phyloP scores from a whole-genome alignment of 2,113 vertebrate genomes.

The Rallus limicola region DNA sequence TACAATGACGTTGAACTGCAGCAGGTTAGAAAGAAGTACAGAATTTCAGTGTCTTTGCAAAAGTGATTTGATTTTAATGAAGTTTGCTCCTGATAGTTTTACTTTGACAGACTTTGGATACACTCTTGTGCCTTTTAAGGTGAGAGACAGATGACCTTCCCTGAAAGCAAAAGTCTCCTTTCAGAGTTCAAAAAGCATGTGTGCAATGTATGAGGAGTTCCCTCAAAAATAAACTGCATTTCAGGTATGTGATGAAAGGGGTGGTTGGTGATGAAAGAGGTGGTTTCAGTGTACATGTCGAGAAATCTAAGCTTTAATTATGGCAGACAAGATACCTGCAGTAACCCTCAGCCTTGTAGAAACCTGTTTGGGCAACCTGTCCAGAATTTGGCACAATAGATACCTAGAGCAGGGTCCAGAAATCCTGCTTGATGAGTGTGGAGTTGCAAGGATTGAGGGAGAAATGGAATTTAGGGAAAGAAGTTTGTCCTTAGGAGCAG shows the following conservation, averaged over 20 bases:
- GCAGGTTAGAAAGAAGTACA: neutral
- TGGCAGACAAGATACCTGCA: neutral
- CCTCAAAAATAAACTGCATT: neutral
- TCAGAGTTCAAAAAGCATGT: neutral
- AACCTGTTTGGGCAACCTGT: neutral
- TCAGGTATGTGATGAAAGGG: neutral
- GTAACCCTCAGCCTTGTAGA: neutral
- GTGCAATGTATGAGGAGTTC: neutral
- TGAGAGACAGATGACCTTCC: neutral
- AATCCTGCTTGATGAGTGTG: neutral
- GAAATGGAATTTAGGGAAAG: neutral
- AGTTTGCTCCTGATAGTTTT: neutral
- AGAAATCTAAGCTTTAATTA: neutral
- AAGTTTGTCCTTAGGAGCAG: neutral
- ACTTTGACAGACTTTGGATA: neutral
- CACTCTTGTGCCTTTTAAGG: neutral
- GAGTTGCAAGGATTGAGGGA: neutral
- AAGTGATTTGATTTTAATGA: neutral
- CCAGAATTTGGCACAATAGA: neutral
- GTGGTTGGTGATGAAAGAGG: neutral
- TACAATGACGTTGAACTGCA: neutral
- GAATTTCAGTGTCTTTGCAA: neutral
- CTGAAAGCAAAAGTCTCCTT: neutral
- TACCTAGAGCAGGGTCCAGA: neutral
- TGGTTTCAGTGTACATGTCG: neutral